A percentile compares a stretch with the other conserved stretches of the same genome.
These are phyloP conservation scores for Helicorthomorpha holstii DNA, from an alignment of 1,140 invertebrate genomes.

Conservation along the genomic window DNA sequence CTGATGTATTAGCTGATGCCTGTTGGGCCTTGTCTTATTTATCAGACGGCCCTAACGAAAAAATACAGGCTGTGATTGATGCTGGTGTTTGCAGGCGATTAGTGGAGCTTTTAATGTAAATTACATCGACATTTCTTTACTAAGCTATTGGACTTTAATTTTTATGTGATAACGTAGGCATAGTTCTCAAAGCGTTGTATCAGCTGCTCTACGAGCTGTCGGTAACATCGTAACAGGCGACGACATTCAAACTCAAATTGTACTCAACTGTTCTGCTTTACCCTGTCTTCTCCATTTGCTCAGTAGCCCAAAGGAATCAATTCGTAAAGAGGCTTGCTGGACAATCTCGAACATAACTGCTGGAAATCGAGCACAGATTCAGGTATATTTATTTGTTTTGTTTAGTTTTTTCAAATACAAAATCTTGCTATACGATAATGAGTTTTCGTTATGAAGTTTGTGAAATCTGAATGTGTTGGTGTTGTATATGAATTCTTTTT, in stretches of 20 bases:
- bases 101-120: slow-evolving; percentile 80
- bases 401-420: no score
- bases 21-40: slow-evolving; percentile 92
- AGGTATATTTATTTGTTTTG: slow-evolving; percentile 40
- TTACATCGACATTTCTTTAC: not conserved
- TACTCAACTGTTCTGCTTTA: slow-evolving; percentile 77
- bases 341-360: slow-evolving; percentile 96
- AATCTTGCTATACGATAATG: no score
- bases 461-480: not conserved
- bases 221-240: slow-evolving; percentile 98
- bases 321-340: slow-evolving; percentile 95
- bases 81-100: slow-evolving; percentile 84
- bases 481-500: not conserved
- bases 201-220: slow-evolving; percentile 82
- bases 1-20: slow-evolving; percentile 81
- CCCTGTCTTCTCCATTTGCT: slow-evolving; percentile 68
- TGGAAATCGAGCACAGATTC: slow-evolving; percentile 84
- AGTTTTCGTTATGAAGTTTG: no score
- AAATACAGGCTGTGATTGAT: slow-evolving; percentile 95
- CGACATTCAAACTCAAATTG: slow-evolving; percentile 89
- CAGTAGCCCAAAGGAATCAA: slow-evolving; percentile 57
- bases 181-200: slow-evolving; percentile 76
- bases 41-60: slow-evolving; percentile 92
- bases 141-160: not conserved
- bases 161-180: slow-evolving; percentile 40